Percentiles rank a stretch among this genome's conserved stretches.
phyloP scores from a whole-genome alignment of 1,140 invertebrate genomes.

The Hetaerina americana region DNA sequence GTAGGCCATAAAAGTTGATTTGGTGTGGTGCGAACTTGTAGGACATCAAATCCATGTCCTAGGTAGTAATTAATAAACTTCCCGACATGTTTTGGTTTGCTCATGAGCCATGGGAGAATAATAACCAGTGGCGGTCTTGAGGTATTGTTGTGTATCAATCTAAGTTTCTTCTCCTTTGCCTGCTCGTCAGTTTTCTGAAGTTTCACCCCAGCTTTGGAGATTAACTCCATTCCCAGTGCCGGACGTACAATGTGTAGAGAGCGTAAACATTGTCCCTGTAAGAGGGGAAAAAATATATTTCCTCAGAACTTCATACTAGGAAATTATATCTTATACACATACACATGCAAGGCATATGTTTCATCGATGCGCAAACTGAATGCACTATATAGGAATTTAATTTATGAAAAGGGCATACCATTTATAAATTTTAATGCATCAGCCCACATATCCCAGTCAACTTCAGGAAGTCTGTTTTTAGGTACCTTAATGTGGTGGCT shows the following conservation, averaged over 20 bases:
- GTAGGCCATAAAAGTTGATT: constrained; percentile 71
- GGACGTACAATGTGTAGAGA: background rate
- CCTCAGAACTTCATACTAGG: no score
- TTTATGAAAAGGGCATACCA: background rate
- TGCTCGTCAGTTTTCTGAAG: background rate
- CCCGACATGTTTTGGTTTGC: constrained; percentile 63
- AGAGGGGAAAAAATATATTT: no score
- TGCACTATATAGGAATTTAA: background rate
- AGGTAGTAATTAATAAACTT: constrained; percentile 74
- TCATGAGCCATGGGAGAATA: constrained; percentile 69
- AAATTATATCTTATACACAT: no score
- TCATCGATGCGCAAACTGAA: no score
- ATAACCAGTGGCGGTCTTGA: constrained; percentile 42
- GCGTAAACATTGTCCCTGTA: background rate
- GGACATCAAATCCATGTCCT: constrained; percentile 71
- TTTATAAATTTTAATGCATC: background rate
- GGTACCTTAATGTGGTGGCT: no score
- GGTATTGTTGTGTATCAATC: background rate
- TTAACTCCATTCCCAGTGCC: background rate
- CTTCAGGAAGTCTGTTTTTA: no score
- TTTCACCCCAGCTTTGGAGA: background rate
- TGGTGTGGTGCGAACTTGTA: constrained; percentile 62
- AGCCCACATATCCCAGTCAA: no score
- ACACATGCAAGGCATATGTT: no score
- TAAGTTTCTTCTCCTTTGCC: background rate